Conservation (phyloP, 1,140 invertebrate species). For the Pantala flavescens region DNA sequence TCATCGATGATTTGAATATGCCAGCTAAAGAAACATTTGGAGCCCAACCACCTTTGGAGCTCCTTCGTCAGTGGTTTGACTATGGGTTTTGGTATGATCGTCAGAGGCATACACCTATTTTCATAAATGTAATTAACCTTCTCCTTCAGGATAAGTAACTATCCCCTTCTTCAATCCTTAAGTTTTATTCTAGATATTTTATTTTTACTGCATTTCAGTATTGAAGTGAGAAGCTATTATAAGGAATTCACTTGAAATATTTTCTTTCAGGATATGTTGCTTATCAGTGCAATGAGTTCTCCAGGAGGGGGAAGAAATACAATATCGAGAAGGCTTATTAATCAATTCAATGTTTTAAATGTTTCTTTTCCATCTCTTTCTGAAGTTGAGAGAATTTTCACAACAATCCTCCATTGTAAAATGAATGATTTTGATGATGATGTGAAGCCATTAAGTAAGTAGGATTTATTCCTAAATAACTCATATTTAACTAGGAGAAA, state of each 20-base stretch:
- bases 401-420: constrained; percentile 71
- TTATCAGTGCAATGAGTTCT: constrained; percentile 67
- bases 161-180: too few species aligned
- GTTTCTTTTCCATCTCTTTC: constrained; percentile 67
- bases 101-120: constrained; percentile 58
- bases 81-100: constrained; percentile 79
- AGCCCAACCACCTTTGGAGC: constrained; percentile 72
- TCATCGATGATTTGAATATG: constrained; percentile 86
- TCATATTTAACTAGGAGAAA: background rate
- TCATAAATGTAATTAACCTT: constrained; percentile 44
- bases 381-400: constrained; percentile 68
- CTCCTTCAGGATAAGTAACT: background rate
- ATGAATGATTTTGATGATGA: constrained; percentile 63
- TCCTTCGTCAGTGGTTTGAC: constrained; percentile 74
- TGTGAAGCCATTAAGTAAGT: constrained; percentile 54
- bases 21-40: constrained; percentile 76
- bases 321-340: constrained; percentile 62
- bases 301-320: constrained; percentile 68
- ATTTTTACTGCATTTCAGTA: too few species aligned
- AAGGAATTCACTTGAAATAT: background rate
- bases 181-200: too few species aligned
- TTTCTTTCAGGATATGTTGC: constrained; percentile 53
- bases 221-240: too few species aligned
- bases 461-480: background rate
- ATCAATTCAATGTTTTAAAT: constrained; percentile 69